These are phyloP conservation scores for Drosophila anceps DNA, from an alignment of 2,888 invertebrate species.

Conservation along the genomic window DNA sequence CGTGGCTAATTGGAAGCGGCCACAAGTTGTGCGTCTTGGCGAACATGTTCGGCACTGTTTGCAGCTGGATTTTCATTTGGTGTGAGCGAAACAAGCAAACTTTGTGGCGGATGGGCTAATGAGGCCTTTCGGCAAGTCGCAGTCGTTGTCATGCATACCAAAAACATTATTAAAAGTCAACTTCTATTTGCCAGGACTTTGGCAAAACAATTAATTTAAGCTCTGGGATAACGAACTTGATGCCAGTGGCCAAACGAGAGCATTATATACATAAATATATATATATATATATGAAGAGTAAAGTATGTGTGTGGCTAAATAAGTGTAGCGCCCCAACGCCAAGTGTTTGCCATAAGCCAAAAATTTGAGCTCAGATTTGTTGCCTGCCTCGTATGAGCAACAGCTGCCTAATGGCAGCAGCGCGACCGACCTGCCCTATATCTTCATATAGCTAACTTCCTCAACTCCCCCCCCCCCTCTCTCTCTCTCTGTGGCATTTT, in stretches of 20 bases:
- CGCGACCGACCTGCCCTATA: neutral
- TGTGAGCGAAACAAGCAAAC: constrained; percentile 9
- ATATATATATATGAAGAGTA: too few relatives aligned
- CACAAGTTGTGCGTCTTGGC: constrained; percentile 22
- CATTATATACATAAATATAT: neutral
- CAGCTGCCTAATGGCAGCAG: constrained; percentile 43
- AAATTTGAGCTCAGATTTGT: constrained; percentile 45
- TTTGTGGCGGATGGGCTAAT: constrained; percentile 45
- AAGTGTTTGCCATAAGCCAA: constrained; percentile 39
- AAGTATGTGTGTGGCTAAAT: neutral
- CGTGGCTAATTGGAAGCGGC: constrained; percentile 39
- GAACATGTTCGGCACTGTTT: constrained; percentile 7
- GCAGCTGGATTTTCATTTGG: constrained; percentile 30
- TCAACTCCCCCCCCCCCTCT: neutral
- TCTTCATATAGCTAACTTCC: neutral
- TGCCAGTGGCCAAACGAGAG: neutral
- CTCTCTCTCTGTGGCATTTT: neutral
- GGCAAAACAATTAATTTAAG: constrained; percentile 57
- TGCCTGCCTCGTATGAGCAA: constrained; percentile 34
- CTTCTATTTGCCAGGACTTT: neutral
- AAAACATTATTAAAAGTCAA: constrained; percentile 55
- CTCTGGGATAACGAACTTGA: constrained; percentile 7
- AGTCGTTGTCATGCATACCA: constrained; percentile 61
- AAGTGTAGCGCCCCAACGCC: neutral
- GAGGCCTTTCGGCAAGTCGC: constrained; percentile 25